phyloP scores from a whole-genome alignment of 2,888 invertebrate species.

The Acanthosepion pharaonis region DNA sequence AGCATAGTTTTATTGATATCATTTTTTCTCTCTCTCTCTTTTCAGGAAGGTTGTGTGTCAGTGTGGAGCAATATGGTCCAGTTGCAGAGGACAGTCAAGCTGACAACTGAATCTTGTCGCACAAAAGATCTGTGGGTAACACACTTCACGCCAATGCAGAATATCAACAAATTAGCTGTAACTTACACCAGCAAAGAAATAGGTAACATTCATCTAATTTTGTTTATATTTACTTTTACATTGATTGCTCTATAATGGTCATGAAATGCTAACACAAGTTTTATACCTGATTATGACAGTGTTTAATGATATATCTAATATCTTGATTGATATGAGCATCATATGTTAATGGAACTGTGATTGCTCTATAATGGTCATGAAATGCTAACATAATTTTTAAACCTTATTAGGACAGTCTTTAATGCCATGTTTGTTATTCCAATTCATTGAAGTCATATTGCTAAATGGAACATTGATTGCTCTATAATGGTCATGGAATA shows the following conservation, averaged over 20 bases:
- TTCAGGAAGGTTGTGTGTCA: constrained; percentile 73
- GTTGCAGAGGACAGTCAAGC: constrained; percentile 68
- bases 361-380: too few relatives aligned
- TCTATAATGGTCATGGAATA: too few relatives aligned
- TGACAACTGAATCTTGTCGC: constrained; percentile 72
- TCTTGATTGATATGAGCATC: too few relatives aligned
- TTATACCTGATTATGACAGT: too few relatives aligned
- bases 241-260: background rate
- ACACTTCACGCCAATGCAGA: constrained; percentile 72
- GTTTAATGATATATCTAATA: too few relatives aligned
- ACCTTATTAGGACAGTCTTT: too few relatives aligned
- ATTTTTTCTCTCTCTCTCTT: background rate
- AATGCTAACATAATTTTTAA: too few relatives aligned
- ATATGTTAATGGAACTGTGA: too few relatives aligned
- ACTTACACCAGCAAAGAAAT: constrained; percentile 75
- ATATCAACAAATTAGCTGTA: constrained; percentile 74
- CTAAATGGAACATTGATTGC: too few relatives aligned
- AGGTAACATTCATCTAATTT: constrained; percentile 57
- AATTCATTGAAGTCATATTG: too few relatives aligned
- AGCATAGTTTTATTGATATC: background rate
- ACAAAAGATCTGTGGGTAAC: constrained; percentile 75
- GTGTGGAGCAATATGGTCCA: constrained; percentile 72
- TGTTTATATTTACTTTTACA: background rate
- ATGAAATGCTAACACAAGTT: too few relatives aligned
- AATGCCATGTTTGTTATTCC: too few relatives aligned